phyloP scores from a whole-genome alignment of 2,797 vertebrate species.

The Pipistrellus kuhlii region DNA sequence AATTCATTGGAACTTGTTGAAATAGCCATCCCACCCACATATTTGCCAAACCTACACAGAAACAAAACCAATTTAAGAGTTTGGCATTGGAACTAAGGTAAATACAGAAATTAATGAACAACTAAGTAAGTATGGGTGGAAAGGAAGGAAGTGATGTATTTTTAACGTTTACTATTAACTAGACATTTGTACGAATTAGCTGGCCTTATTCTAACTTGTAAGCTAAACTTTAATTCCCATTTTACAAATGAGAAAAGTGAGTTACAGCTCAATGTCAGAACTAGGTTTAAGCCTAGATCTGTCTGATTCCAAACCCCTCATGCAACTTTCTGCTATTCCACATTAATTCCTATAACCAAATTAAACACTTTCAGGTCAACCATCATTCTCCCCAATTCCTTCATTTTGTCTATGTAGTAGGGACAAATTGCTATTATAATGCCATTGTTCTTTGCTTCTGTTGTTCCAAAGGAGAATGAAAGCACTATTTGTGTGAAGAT shows the following conservation, averaged over 20 bases:
- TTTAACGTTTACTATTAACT: background rate
- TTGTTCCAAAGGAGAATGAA: constrained; percentile 3
- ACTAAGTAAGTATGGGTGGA: background rate
- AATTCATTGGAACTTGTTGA: constrained; percentile 17
- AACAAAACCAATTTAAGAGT: constrained; percentile 37
- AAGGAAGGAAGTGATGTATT: background rate
- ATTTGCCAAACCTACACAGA: constrained; percentile 45
- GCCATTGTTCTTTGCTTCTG: background rate
- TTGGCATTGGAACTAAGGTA: background rate
- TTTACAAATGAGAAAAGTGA: constrained; percentile 11
- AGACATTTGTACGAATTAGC: background rate
- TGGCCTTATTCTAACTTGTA: background rate
- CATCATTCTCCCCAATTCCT: background rate
- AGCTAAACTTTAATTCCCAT: background rate
- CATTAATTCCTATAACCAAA: background rate
- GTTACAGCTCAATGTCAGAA: background rate
- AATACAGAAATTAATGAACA: constrained; percentile 12
- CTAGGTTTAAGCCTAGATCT: background rate
- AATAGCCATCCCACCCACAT: background rate
- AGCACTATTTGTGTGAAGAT: background rate
- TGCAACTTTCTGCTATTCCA: background rate
- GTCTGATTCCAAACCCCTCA: background rate
- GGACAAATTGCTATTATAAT: background rate
- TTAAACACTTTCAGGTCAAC: constrained; percentile 9
- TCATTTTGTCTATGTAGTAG: background rate